Evolutionary conservation across 2,888 invertebrate species (phyloP).

Genomic region (Drosophila infuscata): DNA sequence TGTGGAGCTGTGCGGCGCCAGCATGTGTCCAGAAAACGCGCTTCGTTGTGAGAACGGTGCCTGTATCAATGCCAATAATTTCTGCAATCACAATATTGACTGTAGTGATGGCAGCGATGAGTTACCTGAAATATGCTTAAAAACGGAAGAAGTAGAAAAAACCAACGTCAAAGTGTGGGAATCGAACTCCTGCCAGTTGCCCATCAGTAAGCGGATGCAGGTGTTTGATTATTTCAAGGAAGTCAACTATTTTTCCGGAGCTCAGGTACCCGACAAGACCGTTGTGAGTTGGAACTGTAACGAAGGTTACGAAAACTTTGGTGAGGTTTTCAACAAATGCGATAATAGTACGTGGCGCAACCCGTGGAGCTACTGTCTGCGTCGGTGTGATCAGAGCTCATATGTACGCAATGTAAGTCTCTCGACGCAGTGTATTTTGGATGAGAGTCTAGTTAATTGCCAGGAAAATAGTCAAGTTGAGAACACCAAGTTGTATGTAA

Average conservation of each 20-base stretch:
- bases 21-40: constrained; percentile 61
- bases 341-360: constrained; percentile 4
- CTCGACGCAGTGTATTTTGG: constrained; percentile 2
- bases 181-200: neutral
- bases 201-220: neutral
- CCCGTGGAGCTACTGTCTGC: neutral
- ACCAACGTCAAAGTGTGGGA: neutral
- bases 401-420: neutral
- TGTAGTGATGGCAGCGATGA: constrained; percentile 52
- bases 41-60: constrained; percentile 73
- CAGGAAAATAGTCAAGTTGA: neutral
- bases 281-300: constrained; percentile 28
- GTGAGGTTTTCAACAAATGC: constrained; percentile 22
- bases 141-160: too few species aligned
- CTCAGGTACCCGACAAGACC: constrained; percentile 13
- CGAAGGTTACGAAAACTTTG: constrained; percentile 3
- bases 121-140: constrained; percentile 13
- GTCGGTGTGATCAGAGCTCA: constrained; percentile 13
- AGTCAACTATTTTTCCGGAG: constrained; percentile 2
- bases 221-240: constrained; percentile 8
- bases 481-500: constrained; percentile 32
- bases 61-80: constrained; percentile 5
- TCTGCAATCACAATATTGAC: constrained; percentile 41
- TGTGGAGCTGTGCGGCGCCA: constrained; percentile 58
- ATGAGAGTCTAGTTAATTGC: constrained; percentile 8